phyloP scores from a whole-genome alignment of 2,888 invertebrate species.

The Chirona hameri region DNA sequence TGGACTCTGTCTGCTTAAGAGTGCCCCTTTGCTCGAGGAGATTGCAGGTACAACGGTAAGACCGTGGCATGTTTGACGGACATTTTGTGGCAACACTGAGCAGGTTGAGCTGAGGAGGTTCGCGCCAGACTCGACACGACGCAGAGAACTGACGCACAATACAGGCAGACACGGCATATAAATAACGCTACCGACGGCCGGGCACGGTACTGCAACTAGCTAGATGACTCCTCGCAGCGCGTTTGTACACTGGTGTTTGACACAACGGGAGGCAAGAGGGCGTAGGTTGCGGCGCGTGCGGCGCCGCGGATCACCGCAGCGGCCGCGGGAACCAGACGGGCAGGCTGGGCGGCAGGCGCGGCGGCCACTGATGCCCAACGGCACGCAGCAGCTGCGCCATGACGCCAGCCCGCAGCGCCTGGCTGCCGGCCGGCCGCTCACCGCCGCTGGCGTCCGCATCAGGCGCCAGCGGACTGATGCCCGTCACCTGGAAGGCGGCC shows the following conservation, averaged over 20 bases:
- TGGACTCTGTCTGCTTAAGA: background rate
- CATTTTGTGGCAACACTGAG: background rate
- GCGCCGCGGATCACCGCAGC: constrained; percentile 1
- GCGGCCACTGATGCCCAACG: constrained; percentile 23
- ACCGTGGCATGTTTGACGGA: background rate
- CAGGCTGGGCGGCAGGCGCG: constrained; percentile 25
- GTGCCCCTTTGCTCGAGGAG: background rate
- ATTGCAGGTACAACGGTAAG: background rate
- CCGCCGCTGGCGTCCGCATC: background rate
- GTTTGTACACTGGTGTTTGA: constrained; percentile 27
- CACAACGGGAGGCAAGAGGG: constrained; percentile 22
- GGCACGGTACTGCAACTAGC: background rate
- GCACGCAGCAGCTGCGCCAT: constrained; percentile 25
- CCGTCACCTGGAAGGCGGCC: constrained; percentile 8
- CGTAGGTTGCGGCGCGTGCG: background rate
- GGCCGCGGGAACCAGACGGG: constrained; percentile 27
- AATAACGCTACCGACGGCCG: constrained; percentile 3
- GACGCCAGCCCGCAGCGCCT: constrained; percentile 24
- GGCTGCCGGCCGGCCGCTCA: background rate
- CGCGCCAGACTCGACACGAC: background rate
- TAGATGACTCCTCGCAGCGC: background rate
- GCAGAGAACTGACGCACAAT: background rate
- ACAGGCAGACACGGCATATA: background rate
- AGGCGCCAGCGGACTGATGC: background rate
- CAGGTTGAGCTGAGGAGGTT: background rate